phyloP scores from a whole-genome alignment of 53 echinoderm and acorn worm species.

The Pentamera pediparva region DNA sequence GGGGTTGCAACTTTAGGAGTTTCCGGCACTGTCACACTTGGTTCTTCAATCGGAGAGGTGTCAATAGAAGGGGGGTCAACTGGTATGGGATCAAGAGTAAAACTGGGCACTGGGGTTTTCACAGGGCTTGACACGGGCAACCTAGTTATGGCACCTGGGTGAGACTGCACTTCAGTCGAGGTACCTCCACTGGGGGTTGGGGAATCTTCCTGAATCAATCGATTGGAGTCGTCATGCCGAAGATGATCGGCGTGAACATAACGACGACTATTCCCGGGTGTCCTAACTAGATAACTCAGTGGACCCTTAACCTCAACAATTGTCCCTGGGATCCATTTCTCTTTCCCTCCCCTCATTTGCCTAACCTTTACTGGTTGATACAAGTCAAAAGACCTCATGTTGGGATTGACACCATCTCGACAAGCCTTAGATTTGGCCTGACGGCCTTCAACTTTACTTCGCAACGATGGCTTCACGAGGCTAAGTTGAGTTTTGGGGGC shows the following conservation, averaged over 20 bases:
- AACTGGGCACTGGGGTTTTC: not conserved
- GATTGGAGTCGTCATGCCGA: slow-evolving; percentile 17
- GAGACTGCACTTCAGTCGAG: not conserved
- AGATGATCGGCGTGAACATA: slow-evolving; percentile 45
- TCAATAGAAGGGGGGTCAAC: no score
- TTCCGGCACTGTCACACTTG: not conserved
- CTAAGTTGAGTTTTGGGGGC: slow-evolving; percentile 48
- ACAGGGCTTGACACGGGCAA: no score
- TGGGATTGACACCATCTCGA: slow-evolving; percentile 17
- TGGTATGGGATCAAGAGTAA: no score
- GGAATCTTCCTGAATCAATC: no score
- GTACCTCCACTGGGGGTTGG: not conserved
- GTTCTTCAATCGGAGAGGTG: no score
- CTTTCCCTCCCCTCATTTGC: slow-evolving; percentile 24
- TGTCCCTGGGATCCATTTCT: slow-evolving; percentile 41
- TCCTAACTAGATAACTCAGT: slow-evolving; percentile 18
- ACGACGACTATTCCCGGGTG: slow-evolving; percentile 26
- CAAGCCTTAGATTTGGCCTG: slow-evolving; percentile 34
- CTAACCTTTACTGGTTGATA: slow-evolving; percentile 26
- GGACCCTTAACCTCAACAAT: slow-evolving; percentile 27
- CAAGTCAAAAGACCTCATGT: slow-evolving; percentile 25
- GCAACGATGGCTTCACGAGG: slow-evolving; percentile 34
- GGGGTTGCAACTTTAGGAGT: not conserved
- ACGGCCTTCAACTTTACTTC: slow-evolving; percentile 25
- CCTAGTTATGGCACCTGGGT: no score